Evolutionary conservation across 2,888 invertebrate species (phyloP), one percentile per base, ranked within the genome.

Genomic region (Drosophila vallismaia): DNA sequence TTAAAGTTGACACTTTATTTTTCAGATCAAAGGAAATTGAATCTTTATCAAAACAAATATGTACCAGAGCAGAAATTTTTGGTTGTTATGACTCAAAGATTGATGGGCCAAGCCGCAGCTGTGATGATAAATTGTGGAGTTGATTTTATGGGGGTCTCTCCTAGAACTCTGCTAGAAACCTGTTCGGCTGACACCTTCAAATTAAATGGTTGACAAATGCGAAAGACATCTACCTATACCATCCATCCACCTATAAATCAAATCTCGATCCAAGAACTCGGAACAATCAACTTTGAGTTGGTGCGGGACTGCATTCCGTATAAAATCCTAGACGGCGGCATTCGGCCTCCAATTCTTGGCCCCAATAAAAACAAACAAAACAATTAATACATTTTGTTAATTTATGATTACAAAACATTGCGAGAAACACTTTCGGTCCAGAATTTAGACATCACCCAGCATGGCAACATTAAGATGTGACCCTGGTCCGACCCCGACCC

Each of bases 341-440:
- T 71, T 48, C 51, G 29, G 57, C 76, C 68, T 86, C 86, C 83
- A 84, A 83, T 82, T 71, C 64, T 64, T 68, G 70, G 71, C 68
- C n/a, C 55, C 74, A 77, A 87, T 82, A 89, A 88, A 88, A 77
- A 75, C 77, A 81, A 82, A 88, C 88, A 86, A 86, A 88, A 83
- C 88, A 87, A 89, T 90, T 89, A 89, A 90, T 86, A 81, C 80
- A 88, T 87, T 88, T 87, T 87, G 89, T 89, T 88, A 89, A 89
- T 90, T 90, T 90, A 89, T 89, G 90, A 89, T 84, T 84, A 78
- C 81, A 87, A 86, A 85, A 86, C 81, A 84, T 84, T 81, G 81
- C 85, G 79, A 79, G 79, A 85, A 79, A 86, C 85, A 86, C 81
- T 86, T 86, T 86, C 82, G 72, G 77, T 53, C n/a, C 52, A 53